Percentiles rank a stretch among this genome's conserved stretches.
These are phyloP conservation scores for Aphodius granarius DNA, from an alignment of 2,888 invertebrate genomes.

Conservation along the genomic window DNA sequence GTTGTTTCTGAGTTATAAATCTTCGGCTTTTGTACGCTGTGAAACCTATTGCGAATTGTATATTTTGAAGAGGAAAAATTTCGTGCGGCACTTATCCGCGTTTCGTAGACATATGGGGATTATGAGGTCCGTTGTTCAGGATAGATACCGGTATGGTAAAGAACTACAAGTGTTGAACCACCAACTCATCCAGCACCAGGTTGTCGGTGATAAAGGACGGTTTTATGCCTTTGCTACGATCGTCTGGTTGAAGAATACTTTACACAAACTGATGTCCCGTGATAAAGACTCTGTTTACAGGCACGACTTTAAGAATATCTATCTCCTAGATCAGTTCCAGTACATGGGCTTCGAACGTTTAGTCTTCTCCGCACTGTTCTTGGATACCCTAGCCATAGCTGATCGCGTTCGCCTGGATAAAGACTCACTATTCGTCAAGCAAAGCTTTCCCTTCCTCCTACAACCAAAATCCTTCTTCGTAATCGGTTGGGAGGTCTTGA, in stretches of 20 bases:
- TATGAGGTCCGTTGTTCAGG: not conserved
- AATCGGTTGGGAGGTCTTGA: constrained; percentile 19
- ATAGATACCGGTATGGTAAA: not conserved
- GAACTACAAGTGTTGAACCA: not conserved
- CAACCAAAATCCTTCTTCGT: constrained; percentile 25
- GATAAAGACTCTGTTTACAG: constrained; percentile 13
- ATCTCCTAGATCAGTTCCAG: constrained; percentile 25
- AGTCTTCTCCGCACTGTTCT: constrained; percentile 23
- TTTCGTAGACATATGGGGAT: not conserved
- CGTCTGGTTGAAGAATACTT: constrained; percentile 28
- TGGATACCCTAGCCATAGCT: constrained; percentile 28
- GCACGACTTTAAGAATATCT: constrained; percentile 29
- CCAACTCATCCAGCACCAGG: not conserved
- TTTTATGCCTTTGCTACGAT: constrained; percentile 6
- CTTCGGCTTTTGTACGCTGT: not conserved
- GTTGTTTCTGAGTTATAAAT: constrained; percentile 42
- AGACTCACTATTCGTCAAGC: constrained; percentile 27
- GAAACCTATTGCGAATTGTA: constrained; percentile 10
- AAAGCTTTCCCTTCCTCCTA: constrained; percentile 27
- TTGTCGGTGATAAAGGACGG: not conserved
- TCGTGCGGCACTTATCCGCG: not conserved
- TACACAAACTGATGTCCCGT: constrained; percentile 30
- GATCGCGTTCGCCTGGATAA: constrained; percentile 24
- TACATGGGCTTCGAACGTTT: constrained; percentile 13
- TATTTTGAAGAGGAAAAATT: constrained; percentile 1